Conservation (phyloP, 1,140 invertebrate genomes). For the Pseudachorutes palmiensis region DNA sequence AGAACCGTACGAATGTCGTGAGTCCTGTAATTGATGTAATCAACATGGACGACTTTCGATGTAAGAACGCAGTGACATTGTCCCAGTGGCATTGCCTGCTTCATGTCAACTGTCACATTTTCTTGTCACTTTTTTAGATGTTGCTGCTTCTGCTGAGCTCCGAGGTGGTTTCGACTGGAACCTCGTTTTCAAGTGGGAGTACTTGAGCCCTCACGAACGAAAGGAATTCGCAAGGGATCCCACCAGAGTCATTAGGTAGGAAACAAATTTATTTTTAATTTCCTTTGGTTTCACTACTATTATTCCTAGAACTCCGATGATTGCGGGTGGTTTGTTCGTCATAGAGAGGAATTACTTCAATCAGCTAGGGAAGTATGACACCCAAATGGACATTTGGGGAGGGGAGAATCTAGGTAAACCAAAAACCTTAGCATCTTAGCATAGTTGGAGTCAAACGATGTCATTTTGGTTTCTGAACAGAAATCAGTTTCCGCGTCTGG, state of each 20-base stretch:
- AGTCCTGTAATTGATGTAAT: slow-evolving; percentile 97
- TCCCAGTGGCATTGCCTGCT: too few relatives aligned
- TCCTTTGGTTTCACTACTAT: too few relatives aligned
- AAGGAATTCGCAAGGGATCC: slow-evolving; percentile 70
- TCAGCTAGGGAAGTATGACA: slow-evolving; percentile 91
- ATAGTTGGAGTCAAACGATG: too few relatives aligned
- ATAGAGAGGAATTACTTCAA: slow-evolving; percentile 88
- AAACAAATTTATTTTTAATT: too few relatives aligned
- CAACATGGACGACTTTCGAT: slow-evolving; percentile 96
- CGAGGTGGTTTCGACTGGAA: slow-evolving; percentile 97
- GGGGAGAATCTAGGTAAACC: slow-evolving; percentile 67
- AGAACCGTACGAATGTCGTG: slow-evolving; percentile 79
- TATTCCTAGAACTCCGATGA: slow-evolving; percentile 64
- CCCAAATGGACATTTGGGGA: slow-evolving; percentile 48
- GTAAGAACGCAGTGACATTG: not conserved
- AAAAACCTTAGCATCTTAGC: too few relatives aligned
- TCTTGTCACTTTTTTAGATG: slow-evolving; percentile 76
- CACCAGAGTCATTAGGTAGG: slow-evolving; percentile 48
- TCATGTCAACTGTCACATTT: too few relatives aligned
- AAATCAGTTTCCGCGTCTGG: slow-evolving; percentile 78
- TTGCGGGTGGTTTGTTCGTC: slow-evolving; percentile 76
- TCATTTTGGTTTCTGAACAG: slow-evolving; percentile 41
- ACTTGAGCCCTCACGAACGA: slow-evolving; percentile 73
- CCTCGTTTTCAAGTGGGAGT: slow-evolving; percentile 91
- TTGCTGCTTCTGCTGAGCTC: slow-evolving; percentile 80